Evolutionary conservation across 2,888 invertebrate genomes (phyloP), one percentile per base, ranked within the genome.

Genomic region (Brachyptera putata): DNA sequence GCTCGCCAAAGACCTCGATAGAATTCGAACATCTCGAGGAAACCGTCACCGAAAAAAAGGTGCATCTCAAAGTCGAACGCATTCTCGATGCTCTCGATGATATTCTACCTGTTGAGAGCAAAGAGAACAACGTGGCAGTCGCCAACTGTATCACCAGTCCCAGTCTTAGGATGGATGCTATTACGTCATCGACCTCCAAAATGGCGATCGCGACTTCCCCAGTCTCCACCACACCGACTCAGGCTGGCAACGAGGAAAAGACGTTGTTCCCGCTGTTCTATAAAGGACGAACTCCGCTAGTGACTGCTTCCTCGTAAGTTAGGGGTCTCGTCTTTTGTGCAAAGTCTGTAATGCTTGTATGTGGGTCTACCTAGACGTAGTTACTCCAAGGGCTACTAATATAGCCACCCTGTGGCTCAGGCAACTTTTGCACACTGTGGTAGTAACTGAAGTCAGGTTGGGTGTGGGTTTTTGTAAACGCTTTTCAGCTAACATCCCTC

Each of bases 181-280:
- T 46, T n/a, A 46, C 46, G 3, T 21, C 21, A n/a, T 46, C 46
- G n/a, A 46, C 46, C n/a, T 46, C 46, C 46, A 46, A 46, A 46
- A 46, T 41, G 41, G 41, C 41, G 41, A 16, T 41, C 13, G 41
- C 3, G 3, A 21, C 16, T 7, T 5, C 11, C 41, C n/a, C n/a
- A n/a, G n/a, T n/a, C n/a, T n/a, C n/a, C n/a, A n/a, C n/a, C n/a
- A n/a, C n/a, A n/a, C n/a, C n/a, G n/a, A n/a, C n/a, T n/a, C n/a
- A n/a, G n/a, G 41, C 18, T 7, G n/a, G 14, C 5, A 14, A 5
- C 5, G 4, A 7, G 41, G 7, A 3, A 16, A 41, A 7, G 3
- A 18, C 2, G n/a, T 46, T 30, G 11, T 46, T 46, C 46, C 5
- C 46, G 21, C 11, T 46, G 11, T 46, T 46, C 46, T 46, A 24